These are phyloP conservation scores for Margarornis squamiger DNA, from an alignment of 2,797 vertebrate genomes.

Conservation along the genomic window DNA sequence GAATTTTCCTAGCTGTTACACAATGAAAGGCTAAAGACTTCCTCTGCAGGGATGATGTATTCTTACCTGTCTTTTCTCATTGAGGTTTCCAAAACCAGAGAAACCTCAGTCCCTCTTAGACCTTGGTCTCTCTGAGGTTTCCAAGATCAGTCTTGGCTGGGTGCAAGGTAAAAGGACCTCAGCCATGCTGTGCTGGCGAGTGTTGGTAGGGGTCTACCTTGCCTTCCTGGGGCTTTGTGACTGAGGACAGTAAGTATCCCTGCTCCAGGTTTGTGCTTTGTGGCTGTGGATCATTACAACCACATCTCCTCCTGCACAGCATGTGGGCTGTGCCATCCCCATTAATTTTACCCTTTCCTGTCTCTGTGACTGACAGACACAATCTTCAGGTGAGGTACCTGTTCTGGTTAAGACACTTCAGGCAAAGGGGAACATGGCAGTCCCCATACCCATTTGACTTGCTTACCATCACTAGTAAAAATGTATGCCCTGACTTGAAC, in stretches of 20 bases:
- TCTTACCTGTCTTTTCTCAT: neutral
- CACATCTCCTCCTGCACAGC: neutral
- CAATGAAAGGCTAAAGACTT: neutral
- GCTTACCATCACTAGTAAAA: neutral
- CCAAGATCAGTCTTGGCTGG: neutral
- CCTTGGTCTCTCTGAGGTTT: neutral
- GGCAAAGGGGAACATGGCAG: neutral
- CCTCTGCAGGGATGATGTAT: neutral
- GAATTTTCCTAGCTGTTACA: neutral
- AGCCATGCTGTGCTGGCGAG: neutral
- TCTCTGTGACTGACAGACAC: neutral
- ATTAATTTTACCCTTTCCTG: neutral
- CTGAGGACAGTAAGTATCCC: neutral
- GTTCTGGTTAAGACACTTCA: neutral
- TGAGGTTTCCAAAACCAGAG: neutral
- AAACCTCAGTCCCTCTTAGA: neutral
- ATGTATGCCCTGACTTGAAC: neutral
- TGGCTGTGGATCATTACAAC: neutral
- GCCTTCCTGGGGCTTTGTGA: neutral
- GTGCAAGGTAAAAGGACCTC: neutral
- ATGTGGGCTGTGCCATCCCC: accelerated
- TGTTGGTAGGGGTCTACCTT: neutral
- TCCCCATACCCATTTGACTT: neutral
- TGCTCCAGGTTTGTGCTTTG: neutral
- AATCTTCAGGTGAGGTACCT: neutral